Conservation (phyloP, 1,140 invertebrate genomes). For the Drosophila parvula region DNA sequence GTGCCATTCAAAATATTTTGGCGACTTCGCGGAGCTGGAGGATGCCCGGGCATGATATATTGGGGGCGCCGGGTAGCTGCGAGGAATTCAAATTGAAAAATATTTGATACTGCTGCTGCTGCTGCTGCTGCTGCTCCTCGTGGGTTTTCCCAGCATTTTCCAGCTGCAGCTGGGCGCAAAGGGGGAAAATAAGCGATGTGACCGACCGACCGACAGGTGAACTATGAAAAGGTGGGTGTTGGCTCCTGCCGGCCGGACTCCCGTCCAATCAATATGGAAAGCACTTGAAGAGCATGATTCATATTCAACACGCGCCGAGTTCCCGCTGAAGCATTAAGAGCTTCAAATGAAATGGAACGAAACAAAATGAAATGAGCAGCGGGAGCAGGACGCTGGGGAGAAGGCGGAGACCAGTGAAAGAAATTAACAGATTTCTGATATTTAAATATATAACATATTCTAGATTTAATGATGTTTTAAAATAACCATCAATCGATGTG, state of each 20-base stretch:
- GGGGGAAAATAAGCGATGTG: conserved; percentile 18
- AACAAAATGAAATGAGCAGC: conserved; percentile 60
- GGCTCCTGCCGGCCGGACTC: background rate
- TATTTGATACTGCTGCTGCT: conserved; percentile 24
- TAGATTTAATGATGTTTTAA: too few species aligned
- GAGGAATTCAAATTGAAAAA: conserved; percentile 45
- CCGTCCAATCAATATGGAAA: conserved; percentile 73
- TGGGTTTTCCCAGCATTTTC: conserved; percentile 7
- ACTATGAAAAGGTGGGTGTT: conserved; percentile 4
- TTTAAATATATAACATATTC: background rate
- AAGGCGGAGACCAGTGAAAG: background rate
- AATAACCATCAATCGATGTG: too few species aligned
- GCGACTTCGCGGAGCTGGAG: background rate
- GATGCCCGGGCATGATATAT: background rate
- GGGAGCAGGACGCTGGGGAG: background rate
- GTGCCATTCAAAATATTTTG: conserved; percentile 21
- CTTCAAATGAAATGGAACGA: conserved; percentile 65
- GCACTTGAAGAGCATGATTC: conserved; percentile 57
- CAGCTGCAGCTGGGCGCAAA: conserved; percentile 6
- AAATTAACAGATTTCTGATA: background rate
- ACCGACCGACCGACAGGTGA: conserved; percentile 28
- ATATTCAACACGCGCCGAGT: conserved; percentile 67
- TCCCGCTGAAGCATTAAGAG: conserved; percentile 52
- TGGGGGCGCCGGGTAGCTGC: background rate
- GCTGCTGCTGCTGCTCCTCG: conserved; percentile 3